These are phyloP conservation scores for Cephus sareptanus DNA, from an alignment of 2,888 invertebrate genomes.

Conservation along the genomic window DNA sequence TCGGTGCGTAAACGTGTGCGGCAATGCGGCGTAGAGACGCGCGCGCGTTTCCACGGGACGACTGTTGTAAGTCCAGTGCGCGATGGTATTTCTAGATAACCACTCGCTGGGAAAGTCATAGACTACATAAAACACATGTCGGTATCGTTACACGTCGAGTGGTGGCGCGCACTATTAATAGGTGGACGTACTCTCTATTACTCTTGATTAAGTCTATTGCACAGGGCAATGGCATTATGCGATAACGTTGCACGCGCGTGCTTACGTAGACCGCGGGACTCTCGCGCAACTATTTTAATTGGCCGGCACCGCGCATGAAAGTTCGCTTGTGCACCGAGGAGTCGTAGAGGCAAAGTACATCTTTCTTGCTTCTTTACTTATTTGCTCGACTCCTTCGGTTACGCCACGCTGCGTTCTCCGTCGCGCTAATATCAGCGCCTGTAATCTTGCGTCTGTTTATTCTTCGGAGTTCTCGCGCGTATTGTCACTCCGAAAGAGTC, in stretches of 20 bases:
- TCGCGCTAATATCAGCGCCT: background rate
- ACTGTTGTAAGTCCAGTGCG: background rate
- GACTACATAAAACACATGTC: conserved; percentile 6
- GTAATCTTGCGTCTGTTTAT: background rate
- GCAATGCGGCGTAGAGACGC: background rate
- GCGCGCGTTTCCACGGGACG: background rate
- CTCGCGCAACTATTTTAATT: conserved; percentile 18
- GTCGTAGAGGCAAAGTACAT: too few relatives aligned
- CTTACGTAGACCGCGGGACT: background rate
- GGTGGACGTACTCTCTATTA: conserved; percentile 49
- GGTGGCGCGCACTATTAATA: conserved; percentile 46
- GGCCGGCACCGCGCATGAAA: background rate
- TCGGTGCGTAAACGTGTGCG: background rate
- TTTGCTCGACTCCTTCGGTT: background rate
- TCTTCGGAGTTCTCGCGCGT: background rate
- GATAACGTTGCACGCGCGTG: conserved; percentile 36
- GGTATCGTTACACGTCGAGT: conserved; percentile 6
- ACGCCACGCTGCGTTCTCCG: background rate
- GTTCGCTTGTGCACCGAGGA: background rate
- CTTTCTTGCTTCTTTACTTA: background rate
- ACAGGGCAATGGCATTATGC: conserved; percentile 43
- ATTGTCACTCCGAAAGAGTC: background rate
- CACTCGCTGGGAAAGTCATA: background rate
- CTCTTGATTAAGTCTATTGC: conserved; percentile 53
- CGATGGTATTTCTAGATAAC: background rate